Percentiles rank a stretch among this genome's conserved stretches.
Evolutionary conservation across 2,113 vertebrate species (phyloP).

Genomic region (Cyprinodon brontotheroides): DNA sequence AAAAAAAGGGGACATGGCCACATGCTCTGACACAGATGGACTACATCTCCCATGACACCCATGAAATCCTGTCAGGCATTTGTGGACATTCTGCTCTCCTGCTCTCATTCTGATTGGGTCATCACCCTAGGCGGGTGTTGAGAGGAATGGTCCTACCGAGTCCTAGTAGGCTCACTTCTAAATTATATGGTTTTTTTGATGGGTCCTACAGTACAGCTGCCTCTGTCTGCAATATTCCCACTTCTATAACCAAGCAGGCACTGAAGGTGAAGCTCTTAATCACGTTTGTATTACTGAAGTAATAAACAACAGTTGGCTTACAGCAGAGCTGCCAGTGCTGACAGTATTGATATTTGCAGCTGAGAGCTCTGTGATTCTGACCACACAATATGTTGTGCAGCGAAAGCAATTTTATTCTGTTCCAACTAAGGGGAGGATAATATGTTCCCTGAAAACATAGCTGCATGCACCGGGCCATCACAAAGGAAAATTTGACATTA

Average conservation of each 20-base stretch:
- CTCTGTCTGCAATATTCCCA: not conserved
- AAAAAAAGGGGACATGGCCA: constrained; percentile 5
- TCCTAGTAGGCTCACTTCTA: constrained; percentile 10
- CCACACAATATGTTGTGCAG: constrained; percentile 4
- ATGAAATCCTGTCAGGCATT: constrained; percentile 33
- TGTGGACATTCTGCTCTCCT: constrained; percentile 35
- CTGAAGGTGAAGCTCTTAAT: constrained; percentile 3
- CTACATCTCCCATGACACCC: constrained; percentile 57
- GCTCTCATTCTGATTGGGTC: constrained; percentile 40
- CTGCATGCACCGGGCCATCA: not conserved
- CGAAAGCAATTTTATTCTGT: constrained; percentile 29
- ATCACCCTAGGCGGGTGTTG: constrained; percentile 14
- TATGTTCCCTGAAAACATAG: constrained; percentile 20
- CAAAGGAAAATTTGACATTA: constrained; percentile 13
- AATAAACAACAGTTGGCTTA: constrained; percentile 22
- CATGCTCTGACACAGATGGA: constrained; percentile 29
- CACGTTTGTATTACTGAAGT: constrained; percentile 3
- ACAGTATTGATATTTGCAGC: constrained; percentile 28
- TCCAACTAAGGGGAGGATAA: constrained; percentile 6
- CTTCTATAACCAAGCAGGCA: not conserved
- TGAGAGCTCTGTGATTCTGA: constrained; percentile 18
- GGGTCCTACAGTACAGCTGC: not conserved
- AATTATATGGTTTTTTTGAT: not conserved
- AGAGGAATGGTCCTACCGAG: not conserved
- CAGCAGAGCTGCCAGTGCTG: constrained; percentile 14